These are phyloP conservation scores for Cryptocheilus praepositus DNA, from an alignment of 2,888 invertebrate species.

Conservation along the genomic window DNA sequence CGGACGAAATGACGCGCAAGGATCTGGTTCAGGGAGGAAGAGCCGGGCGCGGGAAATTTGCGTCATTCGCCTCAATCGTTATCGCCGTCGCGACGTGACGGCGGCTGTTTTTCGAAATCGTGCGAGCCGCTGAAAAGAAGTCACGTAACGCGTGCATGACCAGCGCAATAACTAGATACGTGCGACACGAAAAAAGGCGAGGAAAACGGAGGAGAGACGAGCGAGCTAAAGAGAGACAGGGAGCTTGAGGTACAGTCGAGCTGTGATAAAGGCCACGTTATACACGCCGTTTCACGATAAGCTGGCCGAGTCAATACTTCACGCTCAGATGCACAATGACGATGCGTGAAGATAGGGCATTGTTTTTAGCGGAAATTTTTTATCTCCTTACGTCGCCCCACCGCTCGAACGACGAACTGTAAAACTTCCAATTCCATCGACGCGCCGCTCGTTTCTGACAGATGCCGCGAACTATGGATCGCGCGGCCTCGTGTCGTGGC, in stretches of 20 bases:
- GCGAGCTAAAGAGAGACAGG: not conserved
- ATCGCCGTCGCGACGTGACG: not conserved
- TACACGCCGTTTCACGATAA: conserved; percentile 29
- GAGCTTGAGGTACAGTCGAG: conserved; percentile 18
- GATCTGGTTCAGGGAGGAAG: not conserved
- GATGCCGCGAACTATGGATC: too few species aligned
- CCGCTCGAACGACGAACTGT: not conserved
- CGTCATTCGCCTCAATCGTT: not conserved
- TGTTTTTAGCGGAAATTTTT: conserved; percentile 44
- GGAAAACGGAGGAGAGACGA: not conserved
- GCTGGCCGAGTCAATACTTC: conserved; percentile 2
- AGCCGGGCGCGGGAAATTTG: not conserved
- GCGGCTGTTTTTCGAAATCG: too few species aligned
- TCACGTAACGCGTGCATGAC: conserved; percentile 18
- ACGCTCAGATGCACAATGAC: conserved; percentile 7
- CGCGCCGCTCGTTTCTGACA: too few species aligned
- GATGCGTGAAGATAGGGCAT: conserved; percentile 17
- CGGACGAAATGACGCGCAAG: not conserved
- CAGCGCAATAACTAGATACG: conserved; percentile 17
- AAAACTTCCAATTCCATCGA: conserved; percentile 6
- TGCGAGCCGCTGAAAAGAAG: not conserved
- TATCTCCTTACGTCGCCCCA: conserved; percentile 7
- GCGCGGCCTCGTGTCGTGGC: too few species aligned
- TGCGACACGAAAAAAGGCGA: not conserved
- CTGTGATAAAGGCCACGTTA: conserved; percentile 28